Base-by-base conservation (phyloP, 2,797 vertebrate genomes). In the Steatocranus sp. region DNA sequence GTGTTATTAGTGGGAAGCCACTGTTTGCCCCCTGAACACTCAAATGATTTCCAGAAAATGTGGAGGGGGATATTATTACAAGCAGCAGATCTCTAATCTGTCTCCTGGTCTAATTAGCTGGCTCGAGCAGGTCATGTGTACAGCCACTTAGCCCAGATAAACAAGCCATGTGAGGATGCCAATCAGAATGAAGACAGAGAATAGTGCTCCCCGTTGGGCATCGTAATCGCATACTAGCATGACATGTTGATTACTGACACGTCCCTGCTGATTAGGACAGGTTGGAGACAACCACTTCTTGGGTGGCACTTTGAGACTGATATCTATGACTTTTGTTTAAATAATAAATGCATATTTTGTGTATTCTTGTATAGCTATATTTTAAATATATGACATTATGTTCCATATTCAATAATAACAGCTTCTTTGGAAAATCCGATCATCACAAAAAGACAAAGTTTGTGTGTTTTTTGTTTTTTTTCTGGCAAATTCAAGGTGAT, bases 121-220 rank as follows among this genome's bases (percentile, higher is more conserved):
- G 68, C 84, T 86, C 6, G n/a, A 81, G 86, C 84, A 85, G 90
- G 88, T 91, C 84, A 87, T 89, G 89, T 90, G 78, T 84, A 48
- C 70, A 80, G 84, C 85, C 91, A 86, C 90, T 92, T 92, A 90
- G 49, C 91, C 91, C 84, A 78, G 78, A 93, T 90, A 90, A 93
- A 92, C 91, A 92, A 83, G 89, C 80, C 84, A 20, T 87, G 78
- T 80, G 77, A 91, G 87, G 90, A 90, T 88, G 83, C 85, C 88
- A 95, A 94, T 95, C 94, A 93, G 83, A 91, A 76, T 76, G 81
- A 89, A 79, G 83, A 91, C 89, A 82, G 81, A 75, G 78, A 86
- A 78, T 82, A 63, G 76, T 66, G 86, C 81, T 89, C 86, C 89
- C 89, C 38, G 85, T 85, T 51, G 95, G 86, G 85, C 75, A 86